phyloP scores from a whole-genome alignment of 2,113 vertebrate species.

The Alexandromys fortis region DNA sequence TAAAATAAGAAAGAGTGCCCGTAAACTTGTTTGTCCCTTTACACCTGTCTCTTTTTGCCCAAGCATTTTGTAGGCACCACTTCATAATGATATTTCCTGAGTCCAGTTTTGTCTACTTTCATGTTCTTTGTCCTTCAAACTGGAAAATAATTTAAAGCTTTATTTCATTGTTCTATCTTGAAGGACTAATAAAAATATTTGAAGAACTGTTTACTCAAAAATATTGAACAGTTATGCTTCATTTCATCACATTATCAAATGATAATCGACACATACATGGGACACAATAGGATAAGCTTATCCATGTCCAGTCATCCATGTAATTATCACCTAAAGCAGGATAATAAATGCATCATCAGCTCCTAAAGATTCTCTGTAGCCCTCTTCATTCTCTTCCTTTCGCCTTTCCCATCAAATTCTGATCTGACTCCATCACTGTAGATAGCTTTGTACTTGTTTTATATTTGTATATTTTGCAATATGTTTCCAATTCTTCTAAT shows the following conservation, averaged over 20 bases:
- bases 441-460: neutral
- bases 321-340: neutral
- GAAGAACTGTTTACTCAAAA: neutral
- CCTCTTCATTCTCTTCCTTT: neutral
- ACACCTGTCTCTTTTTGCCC: neutral
- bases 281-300: neutral
- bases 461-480: neutral
- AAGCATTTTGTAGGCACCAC: neutral
- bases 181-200: constrained; percentile 22
- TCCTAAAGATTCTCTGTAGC: too few species aligned
- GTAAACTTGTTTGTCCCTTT: constrained; percentile 16
- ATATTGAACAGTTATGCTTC: constrained; percentile 15
- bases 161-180: constrained; percentile 19
- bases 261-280: neutral
- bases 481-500: neutral
- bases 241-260: neutral
- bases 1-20: neutral
- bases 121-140: constrained; percentile 17
- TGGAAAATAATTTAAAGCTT: neutral
- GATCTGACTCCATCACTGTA: neutral
- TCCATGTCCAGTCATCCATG: neutral
- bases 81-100: constrained; percentile 32
- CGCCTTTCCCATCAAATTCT: rapidly evolving
- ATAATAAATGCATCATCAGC: neutral
- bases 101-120: neutral